Evolutionary conservation across 2,797 vertebrate genomes (phyloP).

Genomic region (Hyperoplus immaculatus): DNA sequence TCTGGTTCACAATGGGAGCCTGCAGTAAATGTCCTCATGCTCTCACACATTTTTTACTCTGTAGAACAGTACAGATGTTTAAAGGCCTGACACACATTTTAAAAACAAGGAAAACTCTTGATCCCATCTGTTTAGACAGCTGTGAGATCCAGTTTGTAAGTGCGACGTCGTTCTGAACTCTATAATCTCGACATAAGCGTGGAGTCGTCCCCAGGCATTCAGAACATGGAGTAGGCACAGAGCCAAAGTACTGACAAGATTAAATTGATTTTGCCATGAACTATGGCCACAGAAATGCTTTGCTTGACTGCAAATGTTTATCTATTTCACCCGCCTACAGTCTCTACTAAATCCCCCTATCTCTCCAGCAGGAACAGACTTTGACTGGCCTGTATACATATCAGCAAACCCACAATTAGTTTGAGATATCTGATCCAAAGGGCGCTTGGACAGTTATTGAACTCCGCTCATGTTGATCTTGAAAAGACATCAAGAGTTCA

Average conservation of each 20-base stretch:
- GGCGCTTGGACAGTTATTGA: constrained; percentile 46
- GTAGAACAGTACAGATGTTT: constrained; percentile 39
- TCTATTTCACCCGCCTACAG: constrained; percentile 36
- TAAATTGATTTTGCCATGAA: constrained; percentile 67
- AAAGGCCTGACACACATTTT: constrained; percentile 5
- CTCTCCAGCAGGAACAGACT: constrained; percentile 63
- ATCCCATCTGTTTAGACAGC: constrained; percentile 54
- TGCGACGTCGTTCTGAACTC: constrained; percentile 8
- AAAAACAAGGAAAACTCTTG: constrained; percentile 23
- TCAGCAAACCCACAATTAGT: constrained; percentile 42
- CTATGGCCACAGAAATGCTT: constrained; percentile 64
- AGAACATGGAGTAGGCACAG: constrained; percentile 6
- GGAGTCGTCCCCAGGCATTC: constrained; percentile 7
- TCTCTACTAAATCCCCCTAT: constrained; percentile 54
- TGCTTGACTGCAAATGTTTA: constrained; percentile 56
- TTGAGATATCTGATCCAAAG: constrained; percentile 68
- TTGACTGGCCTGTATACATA: constrained; percentile 72
- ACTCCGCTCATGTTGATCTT: constrained; percentile 53
- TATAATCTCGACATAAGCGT: constrained; percentile 13
- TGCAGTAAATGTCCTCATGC: background rate
- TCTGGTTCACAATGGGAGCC: background rate
- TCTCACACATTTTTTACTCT: constrained; percentile 14
- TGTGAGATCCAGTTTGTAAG: constrained; percentile 34
- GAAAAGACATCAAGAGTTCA: constrained; percentile 44
- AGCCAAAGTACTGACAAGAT: constrained; percentile 3